Conservation (phyloP, 2,888 invertebrate genomes). For the Galerucella pusilla region DNA sequence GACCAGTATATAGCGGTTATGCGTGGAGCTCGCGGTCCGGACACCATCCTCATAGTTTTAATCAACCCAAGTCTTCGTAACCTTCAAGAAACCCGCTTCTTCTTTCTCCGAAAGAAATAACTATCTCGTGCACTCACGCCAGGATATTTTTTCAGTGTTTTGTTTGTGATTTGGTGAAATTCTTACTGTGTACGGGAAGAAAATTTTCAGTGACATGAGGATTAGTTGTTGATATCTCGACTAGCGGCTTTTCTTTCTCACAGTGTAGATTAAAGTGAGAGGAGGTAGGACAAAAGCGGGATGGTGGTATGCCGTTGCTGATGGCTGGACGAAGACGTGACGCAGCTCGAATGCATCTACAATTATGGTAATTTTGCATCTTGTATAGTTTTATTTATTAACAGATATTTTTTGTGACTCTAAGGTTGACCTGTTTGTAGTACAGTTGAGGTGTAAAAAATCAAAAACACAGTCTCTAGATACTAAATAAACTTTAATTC, state of each 20-base stretch:
- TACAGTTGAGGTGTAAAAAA: neutral
- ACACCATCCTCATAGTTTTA: slow-evolving; percentile 42
- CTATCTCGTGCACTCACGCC: neutral
- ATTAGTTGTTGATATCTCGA: slow-evolving; percentile 18
- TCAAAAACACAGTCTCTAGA: neutral
- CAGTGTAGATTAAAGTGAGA: slow-evolving; percentile 16
- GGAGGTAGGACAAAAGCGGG: slow-evolving; percentile 27
- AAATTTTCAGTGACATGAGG: slow-evolving; percentile 26
- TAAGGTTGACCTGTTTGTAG: slow-evolving; percentile 35
- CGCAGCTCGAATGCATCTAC: slow-evolving; percentile 30
- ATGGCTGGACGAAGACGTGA: slow-evolving; percentile 36
- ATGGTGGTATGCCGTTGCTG: slow-evolving; percentile 27
- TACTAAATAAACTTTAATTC: too few species aligned
- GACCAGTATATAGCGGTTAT: slow-evolving; percentile 55
- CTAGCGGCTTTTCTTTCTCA: slow-evolving; percentile 12
- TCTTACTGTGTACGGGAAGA: slow-evolving; percentile 12
- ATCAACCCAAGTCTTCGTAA: slow-evolving; percentile 24
- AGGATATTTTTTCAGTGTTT: slow-evolving; percentile 2
- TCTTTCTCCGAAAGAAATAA: slow-evolving; percentile 10
- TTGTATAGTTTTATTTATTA: slow-evolving; percentile 21
- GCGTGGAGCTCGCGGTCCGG: slow-evolving; percentile 34
- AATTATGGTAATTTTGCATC: slow-evolving; percentile 51
- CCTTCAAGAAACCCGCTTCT: slow-evolving; percentile 28
- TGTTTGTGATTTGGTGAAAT: slow-evolving; percentile 11
- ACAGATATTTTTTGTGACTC: slow-evolving; percentile 37